These are phyloP conservation scores for Eupeodes corollae DNA, from an alignment of 1,140 invertebrate species.

Conservation along the genomic window DNA sequence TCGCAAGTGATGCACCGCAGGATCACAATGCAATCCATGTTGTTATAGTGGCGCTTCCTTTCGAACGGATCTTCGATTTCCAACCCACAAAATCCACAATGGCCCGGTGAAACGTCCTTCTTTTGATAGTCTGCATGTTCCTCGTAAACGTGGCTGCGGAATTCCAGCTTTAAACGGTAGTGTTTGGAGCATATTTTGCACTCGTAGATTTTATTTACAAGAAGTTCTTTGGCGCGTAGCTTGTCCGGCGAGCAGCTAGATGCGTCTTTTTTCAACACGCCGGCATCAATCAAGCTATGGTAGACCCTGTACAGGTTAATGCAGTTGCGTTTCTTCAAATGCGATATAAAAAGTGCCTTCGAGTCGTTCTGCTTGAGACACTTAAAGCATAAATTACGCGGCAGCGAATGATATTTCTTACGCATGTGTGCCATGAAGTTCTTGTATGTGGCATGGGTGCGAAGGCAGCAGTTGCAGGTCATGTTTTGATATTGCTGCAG, in stretches of 20 bases:
- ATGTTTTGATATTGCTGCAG: conserved; percentile 35
- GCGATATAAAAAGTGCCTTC: conserved; percentile 35
- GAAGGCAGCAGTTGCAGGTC: conserved; percentile 34
- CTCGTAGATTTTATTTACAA: conserved; percentile 35
- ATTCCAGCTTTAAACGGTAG: conserved; percentile 35
- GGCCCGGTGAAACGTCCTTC: conserved; percentile 26
- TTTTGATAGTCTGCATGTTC: conserved; percentile 33
- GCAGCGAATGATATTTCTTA: conserved; percentile 31
- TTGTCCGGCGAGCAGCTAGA: conserved; percentile 20
- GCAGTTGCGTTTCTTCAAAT: conserved; percentile 35
- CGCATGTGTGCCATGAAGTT: conserved; percentile 38
- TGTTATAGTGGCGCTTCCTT: conserved; percentile 34
- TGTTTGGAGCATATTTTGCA: conserved; percentile 33
- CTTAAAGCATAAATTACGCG: conserved; percentile 35
- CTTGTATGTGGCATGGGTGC: conserved; percentile 31
- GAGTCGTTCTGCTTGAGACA: conserved; percentile 36
- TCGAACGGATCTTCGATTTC: conserved; percentile 33
- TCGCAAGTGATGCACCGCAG: conserved; percentile 36
- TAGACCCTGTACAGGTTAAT: conserved; percentile 31
- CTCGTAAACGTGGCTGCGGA: conserved; percentile 34
- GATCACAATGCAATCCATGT: conserved; percentile 35
- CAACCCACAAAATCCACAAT: conserved; percentile 32
- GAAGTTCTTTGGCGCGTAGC: conserved; percentile 29
- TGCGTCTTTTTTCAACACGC: conserved; percentile 14
- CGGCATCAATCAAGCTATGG: conserved; percentile 10